Evolutionary conservation across 2,113 vertebrate species (phyloP).

Genomic region (Tupaia chinensis): DNA sequence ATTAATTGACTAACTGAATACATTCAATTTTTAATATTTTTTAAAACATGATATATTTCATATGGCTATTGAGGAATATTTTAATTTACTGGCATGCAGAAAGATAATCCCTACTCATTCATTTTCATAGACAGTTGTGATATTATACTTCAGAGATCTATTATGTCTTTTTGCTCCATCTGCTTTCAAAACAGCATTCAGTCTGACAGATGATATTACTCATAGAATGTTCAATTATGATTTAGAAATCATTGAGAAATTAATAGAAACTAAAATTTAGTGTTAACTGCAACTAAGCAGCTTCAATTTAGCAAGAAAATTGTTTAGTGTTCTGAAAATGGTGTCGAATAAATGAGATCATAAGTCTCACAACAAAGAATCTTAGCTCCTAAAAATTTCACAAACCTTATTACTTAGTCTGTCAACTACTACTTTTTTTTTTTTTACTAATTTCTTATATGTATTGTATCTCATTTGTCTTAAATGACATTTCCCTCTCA

Average conservation of each 20-base stretch:
- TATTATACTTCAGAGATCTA: neutral
- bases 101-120: neutral
- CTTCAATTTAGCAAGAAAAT: neutral
- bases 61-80: neutral
- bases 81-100: neutral
- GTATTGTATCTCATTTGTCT: neutral
- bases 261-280: neutral
- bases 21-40: neutral
- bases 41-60: neutral
- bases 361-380: neutral
- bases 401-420: neutral
- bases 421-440: neutral
- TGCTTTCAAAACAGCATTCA: neutral
- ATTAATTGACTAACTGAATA: neutral
- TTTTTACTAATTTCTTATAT: neutral
- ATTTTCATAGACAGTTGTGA: neutral
- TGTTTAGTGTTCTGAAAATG: neutral
- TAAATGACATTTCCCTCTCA: neutral
- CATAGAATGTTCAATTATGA: neutral
- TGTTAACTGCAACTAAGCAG: neutral
- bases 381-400: neutral
- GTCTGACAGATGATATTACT: neutral
- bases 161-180: neutral
- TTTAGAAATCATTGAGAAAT: constrained; percentile 6
- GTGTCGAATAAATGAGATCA: neutral